These are phyloP conservation scores for Blera fallax DNA, from an alignment of 2,888 invertebrate species.

Conservation along the genomic window DNA sequence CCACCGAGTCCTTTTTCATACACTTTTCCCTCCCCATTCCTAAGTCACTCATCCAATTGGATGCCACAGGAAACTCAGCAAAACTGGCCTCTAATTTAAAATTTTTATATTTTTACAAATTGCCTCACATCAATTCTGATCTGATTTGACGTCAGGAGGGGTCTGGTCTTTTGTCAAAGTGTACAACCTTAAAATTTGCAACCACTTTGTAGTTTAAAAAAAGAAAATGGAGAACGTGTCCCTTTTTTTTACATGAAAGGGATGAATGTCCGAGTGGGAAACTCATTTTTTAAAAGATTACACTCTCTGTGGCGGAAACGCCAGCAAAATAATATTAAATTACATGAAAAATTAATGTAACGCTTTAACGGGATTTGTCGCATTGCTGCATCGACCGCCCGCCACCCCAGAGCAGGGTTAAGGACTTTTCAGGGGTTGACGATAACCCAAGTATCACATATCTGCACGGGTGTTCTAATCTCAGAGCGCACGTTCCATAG, in stretches of 20 bases:
- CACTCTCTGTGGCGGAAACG: slow-evolving; percentile 5
- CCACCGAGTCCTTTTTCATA: neutral
- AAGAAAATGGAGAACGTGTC: neutral
- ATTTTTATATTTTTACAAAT: slow-evolving; percentile 68
- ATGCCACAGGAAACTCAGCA: slow-evolving; percentile 7
- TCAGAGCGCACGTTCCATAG: neutral
- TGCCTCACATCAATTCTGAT: slow-evolving; percentile 61
- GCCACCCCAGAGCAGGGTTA: neutral
- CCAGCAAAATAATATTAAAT: slow-evolving; percentile 48
- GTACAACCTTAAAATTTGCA: slow-evolving; percentile 40
- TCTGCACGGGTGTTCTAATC: slow-evolving; percentile 23
- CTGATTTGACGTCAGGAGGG: slow-evolving; percentile 51
- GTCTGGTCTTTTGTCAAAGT: slow-evolving; percentile 7
- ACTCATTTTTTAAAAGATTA: slow-evolving; percentile 59
- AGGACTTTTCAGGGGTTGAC: slow-evolving; percentile 46
- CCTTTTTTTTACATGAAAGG: neutral
- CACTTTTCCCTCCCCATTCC: neutral
- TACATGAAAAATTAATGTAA: slow-evolving; percentile 72
- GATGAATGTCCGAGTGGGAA: slow-evolving; percentile 37
- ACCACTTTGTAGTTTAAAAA: slow-evolving; percentile 36
- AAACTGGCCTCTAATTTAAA: slow-evolving; percentile 44
- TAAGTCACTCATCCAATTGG: slow-evolving; percentile 19
- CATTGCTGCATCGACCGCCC: slow-evolving; percentile 39
- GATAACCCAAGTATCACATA: neutral
- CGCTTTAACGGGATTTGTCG: slow-evolving; percentile 67